Conservation (phyloP, 1,140 invertebrate genomes). For the Drosophila novamexicana region DNA sequence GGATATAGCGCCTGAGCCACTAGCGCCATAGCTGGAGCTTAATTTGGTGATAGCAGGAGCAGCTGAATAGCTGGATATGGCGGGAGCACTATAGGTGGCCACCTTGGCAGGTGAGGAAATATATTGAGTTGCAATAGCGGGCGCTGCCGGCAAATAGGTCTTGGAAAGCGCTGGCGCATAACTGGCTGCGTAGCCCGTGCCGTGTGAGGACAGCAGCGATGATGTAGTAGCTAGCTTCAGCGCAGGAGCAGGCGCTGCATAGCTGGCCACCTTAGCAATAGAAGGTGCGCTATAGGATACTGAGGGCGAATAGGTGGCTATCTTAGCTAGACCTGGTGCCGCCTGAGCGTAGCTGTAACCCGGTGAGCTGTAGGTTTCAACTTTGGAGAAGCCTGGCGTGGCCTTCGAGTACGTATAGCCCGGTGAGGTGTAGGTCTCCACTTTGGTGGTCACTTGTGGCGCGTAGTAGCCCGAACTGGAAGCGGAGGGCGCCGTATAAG, state of each 20-base stretch:
- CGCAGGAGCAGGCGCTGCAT: constrained; percentile 45
- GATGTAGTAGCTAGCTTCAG: constrained; percentile 52
- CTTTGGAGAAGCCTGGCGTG: constrained; percentile 71
- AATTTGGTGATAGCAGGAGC: constrained; percentile 46
- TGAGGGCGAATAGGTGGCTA: constrained; percentile 67
- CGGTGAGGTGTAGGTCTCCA: constrained; percentile 66
- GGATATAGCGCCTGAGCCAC: constrained; percentile 48
- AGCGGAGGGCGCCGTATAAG: constrained; percentile 49
- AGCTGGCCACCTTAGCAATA: constrained; percentile 54
- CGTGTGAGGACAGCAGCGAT: constrained; percentile 54
- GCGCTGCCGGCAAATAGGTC: constrained; percentile 59
- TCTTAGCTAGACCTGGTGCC: constrained; percentile 44
- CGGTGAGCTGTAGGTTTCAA: constrained; percentile 70
- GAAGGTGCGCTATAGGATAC: constrained; percentile 54
- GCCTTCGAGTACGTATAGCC: constrained; percentile 66
- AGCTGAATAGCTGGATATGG: constrained; percentile 22
- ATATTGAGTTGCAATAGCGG: constrained; percentile 30
- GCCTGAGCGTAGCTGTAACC: constrained; percentile 53
- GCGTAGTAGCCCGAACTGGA: constrained; percentile 53
- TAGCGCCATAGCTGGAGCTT: constrained; percentile 16
- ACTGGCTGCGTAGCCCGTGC: constrained; percentile 53
- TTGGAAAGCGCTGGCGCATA: constrained; percentile 68
- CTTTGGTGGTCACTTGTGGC: constrained; percentile 62
- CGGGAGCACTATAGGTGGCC: constrained; percentile 58
- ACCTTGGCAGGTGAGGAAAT: constrained; percentile 39